Base-by-base conservation (phyloP, 2,113 vertebrate species). In the Chloroceryle aenea region DNA sequence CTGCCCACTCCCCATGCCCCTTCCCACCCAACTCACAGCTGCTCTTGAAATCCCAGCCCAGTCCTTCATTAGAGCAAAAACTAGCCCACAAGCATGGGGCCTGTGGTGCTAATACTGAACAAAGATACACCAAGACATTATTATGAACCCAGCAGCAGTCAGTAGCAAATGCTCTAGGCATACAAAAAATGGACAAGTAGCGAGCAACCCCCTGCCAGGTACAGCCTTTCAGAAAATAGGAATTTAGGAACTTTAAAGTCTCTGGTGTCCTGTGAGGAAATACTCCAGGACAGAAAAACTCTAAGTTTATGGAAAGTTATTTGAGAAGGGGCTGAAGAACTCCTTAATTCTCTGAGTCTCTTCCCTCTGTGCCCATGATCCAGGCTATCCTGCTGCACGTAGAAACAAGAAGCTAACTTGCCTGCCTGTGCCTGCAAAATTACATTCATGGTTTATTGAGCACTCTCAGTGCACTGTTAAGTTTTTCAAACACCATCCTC, bases 401-500 rank as follows among this genome's bases (percentile, higher is more conserved):
- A 73, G 36, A 64, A 50, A 76, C 0, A 3, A 85, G 61, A 84
- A 47, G 26, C 0, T n/a, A 50, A 59, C 10, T 13, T 69, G 52
- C 66, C 69, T 62, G 30, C 40, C 59, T 77, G 22, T 77, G 42
- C 69, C 84, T 81, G 71, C 71, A 87, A 47, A 38, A 3, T 30
- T 66, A 77, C 73, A 72, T 77, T 66, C 50, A 30, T 13, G 30
- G 16, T 48, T 81, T 55, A 77, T 0, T 27, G 68, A 78, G 72
- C 38, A 17, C 26, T 86, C 79, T n/a, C 0, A 1, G 50, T 38
- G 34, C 50, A 45, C 56, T 3, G 1, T 0, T 0, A n/a, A 32
- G n/a, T 47, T 56, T 89, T 40, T 68, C 8, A 2, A 92, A 75
- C 66, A 29, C 20, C 56, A 71, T 19, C 55, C 93, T 85, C 58